phyloP scores from a whole-genome alignment of 2,113 vertebrate genomes.

The Cryptotis parvus region DNA sequence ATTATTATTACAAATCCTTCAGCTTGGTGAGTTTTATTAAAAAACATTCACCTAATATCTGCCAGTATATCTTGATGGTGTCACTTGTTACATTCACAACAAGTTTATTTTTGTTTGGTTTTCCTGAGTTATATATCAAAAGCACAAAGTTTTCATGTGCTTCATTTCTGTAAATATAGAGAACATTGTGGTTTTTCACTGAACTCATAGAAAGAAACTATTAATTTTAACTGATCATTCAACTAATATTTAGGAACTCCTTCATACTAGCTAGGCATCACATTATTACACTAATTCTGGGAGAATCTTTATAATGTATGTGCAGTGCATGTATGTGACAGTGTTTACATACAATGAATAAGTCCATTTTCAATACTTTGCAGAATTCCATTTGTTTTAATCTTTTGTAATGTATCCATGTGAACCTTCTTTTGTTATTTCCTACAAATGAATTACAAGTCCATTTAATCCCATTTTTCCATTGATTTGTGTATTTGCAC shows the following conservation, averaged over 20 bases:
- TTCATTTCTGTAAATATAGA: neutral
- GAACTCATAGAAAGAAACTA: neutral
- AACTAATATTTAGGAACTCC: neutral
- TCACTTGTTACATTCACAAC: neutral
- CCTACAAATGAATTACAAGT: constrained; percentile 27
- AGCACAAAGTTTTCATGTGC: neutral
- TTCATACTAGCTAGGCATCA: neutral
- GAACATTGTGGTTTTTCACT: no score
- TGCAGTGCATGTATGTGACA: neutral
- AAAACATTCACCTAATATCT: neutral
- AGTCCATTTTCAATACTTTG: neutral
- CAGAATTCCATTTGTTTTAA: neutral
- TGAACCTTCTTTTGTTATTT: neutral
- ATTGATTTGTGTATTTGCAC: neutral
- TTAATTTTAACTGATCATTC: neutral
- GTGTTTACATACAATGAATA: neutral
- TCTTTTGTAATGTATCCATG: neutral
- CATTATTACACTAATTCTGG: neutral
- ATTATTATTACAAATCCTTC: neutral
- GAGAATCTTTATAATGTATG: no score
- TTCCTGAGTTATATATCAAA: neutral
- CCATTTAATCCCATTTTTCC: neutral
- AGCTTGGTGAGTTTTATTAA: neutral
- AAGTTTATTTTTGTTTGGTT: neutral
- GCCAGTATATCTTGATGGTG: neutral